Evolutionary conservation across 2,113 vertebrate species (phyloP), one percentile per base, ranked within the genome.

Genomic region (Stegostoma tigrinum): DNA sequence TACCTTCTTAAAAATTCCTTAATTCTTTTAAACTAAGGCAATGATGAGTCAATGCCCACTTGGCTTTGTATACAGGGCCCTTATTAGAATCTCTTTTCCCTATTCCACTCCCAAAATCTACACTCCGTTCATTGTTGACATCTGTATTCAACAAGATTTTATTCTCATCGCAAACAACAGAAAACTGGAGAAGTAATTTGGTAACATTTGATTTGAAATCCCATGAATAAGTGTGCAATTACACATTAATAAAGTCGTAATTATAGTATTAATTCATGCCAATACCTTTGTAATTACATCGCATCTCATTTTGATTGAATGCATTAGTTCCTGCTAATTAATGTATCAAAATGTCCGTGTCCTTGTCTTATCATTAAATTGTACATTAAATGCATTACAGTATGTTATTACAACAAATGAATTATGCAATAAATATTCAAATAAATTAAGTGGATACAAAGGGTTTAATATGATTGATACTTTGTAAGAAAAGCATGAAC

Each of bases 251-350:
- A 52, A 72, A 95, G 67, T 27, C 34, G 66, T 94, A 94, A 95
- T 95, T 95, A 30, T 24, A 95, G 48, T 75, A 72, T 68, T 95
- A 95, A 95, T 95, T 72, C 68, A 70, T 27, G 14, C 94, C 94
- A 95, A 72, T 95, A 52, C 67, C 93, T 72, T 95, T 24, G 94
- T 95, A 95, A 95, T 75, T 95, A 52, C 94, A 95, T 95, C 15
- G 68, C 38, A 70, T 95, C 68, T 95, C 42, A 52, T 95, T 95
- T 72, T 95, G 67, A 95, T 52, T 95, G 94, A 95, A 72, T 68
- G 45, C 45, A 42, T 94, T 70, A 21, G 68, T 95, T 67, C 72
- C 68, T 3, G 68, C 23, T 72, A 95, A 72, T 95, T 70, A 72
- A 95, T 95, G 52, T 52, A 75, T 48, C 27, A 42, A 67, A 93